Conservation (phyloP, 2,113 vertebrate species). For the Connochaetes taurinus region DNA sequence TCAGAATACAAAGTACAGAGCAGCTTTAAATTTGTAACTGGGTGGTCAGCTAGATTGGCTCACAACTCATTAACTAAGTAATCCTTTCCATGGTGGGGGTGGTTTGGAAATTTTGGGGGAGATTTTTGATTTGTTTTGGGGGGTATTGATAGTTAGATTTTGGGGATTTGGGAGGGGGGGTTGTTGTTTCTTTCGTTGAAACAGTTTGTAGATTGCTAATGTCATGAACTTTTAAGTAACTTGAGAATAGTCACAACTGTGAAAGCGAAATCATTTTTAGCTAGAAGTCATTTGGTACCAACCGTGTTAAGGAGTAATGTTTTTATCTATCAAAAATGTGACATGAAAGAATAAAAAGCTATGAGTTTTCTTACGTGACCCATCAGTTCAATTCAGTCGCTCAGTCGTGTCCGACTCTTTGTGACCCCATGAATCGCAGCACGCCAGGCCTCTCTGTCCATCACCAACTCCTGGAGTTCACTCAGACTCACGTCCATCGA, state of each 20-base stretch:
- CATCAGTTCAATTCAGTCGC: no score
- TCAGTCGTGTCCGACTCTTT: no score
- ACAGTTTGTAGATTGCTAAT: not conserved
- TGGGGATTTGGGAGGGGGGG: not conserved
- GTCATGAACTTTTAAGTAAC: not conserved
- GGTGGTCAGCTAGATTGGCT: not conserved
- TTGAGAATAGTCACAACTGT: not conserved
- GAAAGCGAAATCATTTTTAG: not conserved
- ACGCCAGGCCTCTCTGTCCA: no score
- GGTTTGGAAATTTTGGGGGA: not conserved
- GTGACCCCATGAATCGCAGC: no score
- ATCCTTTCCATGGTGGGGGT: not conserved
- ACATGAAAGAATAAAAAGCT: not conserved
- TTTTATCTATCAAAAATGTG: not conserved
- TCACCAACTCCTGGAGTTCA: no score
- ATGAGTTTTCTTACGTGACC: not conserved
- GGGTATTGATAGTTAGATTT: not conserved
- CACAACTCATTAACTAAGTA: not conserved
- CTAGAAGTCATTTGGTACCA: not conserved
- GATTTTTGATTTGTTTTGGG: not conserved
- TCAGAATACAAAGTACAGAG: not conserved
- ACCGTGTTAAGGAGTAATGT: not conserved
- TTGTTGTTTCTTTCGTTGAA: not conserved
- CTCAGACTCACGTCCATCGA: accelerated
- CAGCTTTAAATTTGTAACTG: not conserved